A percentile compares a stretch with the other conserved stretches of the same genome.
These are phyloP conservation scores for Melipona beecheii DNA, from an alignment of 2,888 invertebrate genomes.

Conservation along the genomic window DNA sequence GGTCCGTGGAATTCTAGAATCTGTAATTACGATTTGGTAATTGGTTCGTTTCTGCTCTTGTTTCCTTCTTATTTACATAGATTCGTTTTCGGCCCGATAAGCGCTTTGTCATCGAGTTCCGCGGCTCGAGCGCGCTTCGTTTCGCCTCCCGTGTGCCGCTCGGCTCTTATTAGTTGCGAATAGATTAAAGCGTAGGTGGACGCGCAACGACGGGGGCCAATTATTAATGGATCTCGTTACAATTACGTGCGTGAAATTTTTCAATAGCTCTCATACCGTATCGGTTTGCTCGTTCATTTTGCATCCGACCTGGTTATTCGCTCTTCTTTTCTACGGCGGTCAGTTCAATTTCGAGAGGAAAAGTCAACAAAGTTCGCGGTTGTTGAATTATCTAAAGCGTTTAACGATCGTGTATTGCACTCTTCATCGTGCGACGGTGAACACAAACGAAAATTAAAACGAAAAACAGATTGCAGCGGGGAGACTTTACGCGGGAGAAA, in stretches of 20 bases:
- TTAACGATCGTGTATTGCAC: no score
- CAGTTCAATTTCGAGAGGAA: not conserved
- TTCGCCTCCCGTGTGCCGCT: not conserved
- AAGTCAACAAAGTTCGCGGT: no score
- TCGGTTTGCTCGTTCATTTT: not conserved
- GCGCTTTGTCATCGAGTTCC: conserved; percentile 18
- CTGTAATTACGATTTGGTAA: conserved; percentile 45
- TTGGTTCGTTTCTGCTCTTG: conserved; percentile 41
- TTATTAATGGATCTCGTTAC: conserved; percentile 26
- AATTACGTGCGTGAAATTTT: conserved; percentile 24
- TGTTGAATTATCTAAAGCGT: no score
- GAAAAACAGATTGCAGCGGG: no score
- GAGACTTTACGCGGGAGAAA: no score
- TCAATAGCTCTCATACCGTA: conserved; percentile 28
- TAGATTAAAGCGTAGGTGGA: conserved; percentile 28
- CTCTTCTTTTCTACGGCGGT: not conserved
- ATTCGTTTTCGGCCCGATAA: conserved; percentile 13
- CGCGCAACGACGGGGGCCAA: not conserved
- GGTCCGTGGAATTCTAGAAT: conserved; percentile 16
- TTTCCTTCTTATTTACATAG: not conserved
- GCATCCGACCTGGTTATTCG: not conserved
- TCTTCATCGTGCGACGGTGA: no score
- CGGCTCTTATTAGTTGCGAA: conserved; percentile 29
- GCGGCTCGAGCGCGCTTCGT: not conserved
- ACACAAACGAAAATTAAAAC: no score